Percentiles rank a stretch among this genome's conserved stretches.
Evolutionary conservation across 2,113 vertebrate genomes (phyloP).

Genomic region (Hassar affinis): DNA sequence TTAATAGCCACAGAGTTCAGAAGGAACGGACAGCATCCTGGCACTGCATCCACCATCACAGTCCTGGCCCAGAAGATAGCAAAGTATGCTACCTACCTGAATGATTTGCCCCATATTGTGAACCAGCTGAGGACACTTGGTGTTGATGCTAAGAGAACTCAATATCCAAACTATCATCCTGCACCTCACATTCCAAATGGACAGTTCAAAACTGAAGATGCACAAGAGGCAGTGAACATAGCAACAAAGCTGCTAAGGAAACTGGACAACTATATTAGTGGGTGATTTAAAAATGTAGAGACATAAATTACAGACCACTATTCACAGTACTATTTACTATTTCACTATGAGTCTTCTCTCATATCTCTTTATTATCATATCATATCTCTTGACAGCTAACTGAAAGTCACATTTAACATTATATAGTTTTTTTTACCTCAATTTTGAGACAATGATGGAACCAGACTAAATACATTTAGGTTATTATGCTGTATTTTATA

Average conservation of each 20-base stretch:
- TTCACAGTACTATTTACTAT: not conserved
- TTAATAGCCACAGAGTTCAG: constrained; percentile 70
- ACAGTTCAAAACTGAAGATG: constrained; percentile 60
- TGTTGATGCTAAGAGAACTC: constrained; percentile 72
- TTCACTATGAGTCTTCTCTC: not conserved
- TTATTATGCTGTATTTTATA: not conserved
- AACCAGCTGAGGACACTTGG: constrained; percentile 59
- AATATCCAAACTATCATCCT: constrained; percentile 72
- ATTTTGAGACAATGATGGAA: no score
- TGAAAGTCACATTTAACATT: not conserved
- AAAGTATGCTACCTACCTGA: constrained; percentile 53
- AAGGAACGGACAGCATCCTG: constrained; percentile 52
- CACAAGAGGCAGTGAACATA: constrained; percentile 56
- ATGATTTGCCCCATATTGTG: constrained; percentile 58
- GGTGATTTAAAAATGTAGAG: not conserved
- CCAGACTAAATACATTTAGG: not conserved
- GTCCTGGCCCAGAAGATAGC: constrained; percentile 61
- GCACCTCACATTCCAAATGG: constrained; percentile 72
- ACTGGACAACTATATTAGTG: constrained; percentile 60
- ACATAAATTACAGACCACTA: not conserved
- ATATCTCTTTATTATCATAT: not conserved
- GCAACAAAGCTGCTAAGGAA: constrained; percentile 61
- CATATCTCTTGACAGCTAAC: not conserved
- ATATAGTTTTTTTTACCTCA: no score
- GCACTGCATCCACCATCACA: constrained; percentile 54